Base-by-base conservation (phyloP, 1,140 invertebrate species). In the Aethina tumida region DNA sequence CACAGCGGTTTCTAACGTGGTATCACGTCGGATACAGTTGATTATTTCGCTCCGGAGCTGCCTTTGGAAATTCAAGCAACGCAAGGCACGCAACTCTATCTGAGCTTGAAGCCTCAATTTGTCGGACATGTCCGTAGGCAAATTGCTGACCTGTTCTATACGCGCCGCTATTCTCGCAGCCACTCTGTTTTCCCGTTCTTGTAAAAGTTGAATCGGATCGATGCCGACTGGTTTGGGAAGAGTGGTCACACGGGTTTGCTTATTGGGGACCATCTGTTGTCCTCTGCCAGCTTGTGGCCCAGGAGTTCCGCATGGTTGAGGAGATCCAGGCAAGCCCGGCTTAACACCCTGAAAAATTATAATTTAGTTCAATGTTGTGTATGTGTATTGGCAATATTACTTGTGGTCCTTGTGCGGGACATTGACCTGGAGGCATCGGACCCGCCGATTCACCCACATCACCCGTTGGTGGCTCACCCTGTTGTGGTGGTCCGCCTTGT, bases 41-140 rank as follows among this genome's bases (percentile, higher is more conserved):
- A 95, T 74, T 61, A 81, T 78, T 68, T 92, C 88, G 45, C 77
- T 75, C 43, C 87, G 68, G 28, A 93, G 59, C 59, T 94, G 88
- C 8, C 92, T 75, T 64, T 99, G 96, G 60, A 98, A 95, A 62
- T 98, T 96, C 0, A 97, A 66, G 5, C 98, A 81, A 26, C 93
- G 68, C 20, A 99, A 66, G 31, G 95, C 93, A 43, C 92, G 68
- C 9, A 98, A 63, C 66, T 99, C 96, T 35, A 97, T 97, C 65
- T 93, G 86, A 1, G 92, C 92, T 63, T 97, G 92, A 8, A 86
- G 66, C 30, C 88, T 76, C 25, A 97, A 67, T 65, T 97, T 91
- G 50, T 96, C 89, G 1, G 89, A 75, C 71, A 98, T 88, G 40
- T 85, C 87, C n/a, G 84, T 84, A 1, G 93, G 89, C 19, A 97